Evolutionary conservation across 2,888 invertebrate species (phyloP), one percentile per base, ranked within the genome.

Genomic region (Cecidostiba fungosa): DNA sequence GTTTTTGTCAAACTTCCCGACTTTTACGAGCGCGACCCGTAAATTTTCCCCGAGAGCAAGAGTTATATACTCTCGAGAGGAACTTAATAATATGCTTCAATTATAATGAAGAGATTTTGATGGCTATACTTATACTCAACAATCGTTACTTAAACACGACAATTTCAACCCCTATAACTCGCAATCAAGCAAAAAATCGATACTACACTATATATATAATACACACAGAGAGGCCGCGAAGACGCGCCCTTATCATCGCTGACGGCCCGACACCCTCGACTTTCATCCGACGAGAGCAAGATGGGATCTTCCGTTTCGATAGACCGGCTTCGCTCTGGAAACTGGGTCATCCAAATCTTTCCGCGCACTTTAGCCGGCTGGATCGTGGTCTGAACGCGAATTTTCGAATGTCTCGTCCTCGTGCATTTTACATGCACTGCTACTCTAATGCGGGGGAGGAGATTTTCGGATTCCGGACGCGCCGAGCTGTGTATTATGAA

Each of bases 281-380:
- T 23, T 36, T 29, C 19, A 50, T 59, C 54, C 77, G 32, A 43
- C 50, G n/a, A n/a, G 14, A 16, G 50, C 23, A 29, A 79, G 82
- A 80, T 86, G 83, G 83, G 70, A 86, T 86, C 86, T 86, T 82
- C 83, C 86, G 70, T 76, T 50, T 62, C 79, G 79, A 82, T 82
- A 82, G 79, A 82, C 85, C 54, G 43, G 32, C 76, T 10, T 14
- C 50, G n/a, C 66, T 14, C 74, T 72, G 16, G 12, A 77, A 86
- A 83, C 70, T 86, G 62, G 86, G 83, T 86, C 83, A 80, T 36
- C 59, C 74, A 82, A 79, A 79, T 85, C 74, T 85, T 77, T 82
- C 66, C 47, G 16, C 32, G 43, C 69, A n/a, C 36, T 32, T 70
- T 66, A 23, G 77, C 26, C 32, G 59, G 32, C 10, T 10, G 59